Evolutionary conservation across 2,797 vertebrate species (phyloP).

Genomic region (Crenichthys baileyi): DNA sequence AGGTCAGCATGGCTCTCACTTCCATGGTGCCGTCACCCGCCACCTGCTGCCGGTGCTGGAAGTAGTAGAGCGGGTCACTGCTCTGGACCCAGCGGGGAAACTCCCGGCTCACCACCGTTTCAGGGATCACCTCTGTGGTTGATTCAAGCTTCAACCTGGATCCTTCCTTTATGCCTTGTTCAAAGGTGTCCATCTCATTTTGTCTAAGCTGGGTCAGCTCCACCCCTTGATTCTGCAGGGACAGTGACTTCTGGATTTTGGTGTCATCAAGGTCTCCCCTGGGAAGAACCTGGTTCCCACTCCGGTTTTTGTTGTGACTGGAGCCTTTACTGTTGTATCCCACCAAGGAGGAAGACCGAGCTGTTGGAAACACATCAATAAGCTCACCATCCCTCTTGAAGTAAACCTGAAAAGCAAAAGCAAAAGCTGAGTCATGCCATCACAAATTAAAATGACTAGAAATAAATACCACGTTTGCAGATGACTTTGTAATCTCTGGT

Average conservation of each 20-base stretch:
- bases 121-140: conserved; percentile 84
- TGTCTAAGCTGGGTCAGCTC: conserved; percentile 70
- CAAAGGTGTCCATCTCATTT: conserved; percentile 39
- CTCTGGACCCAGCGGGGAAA: conserved; percentile 93
- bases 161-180: conserved; percentile 6
- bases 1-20: conserved; percentile 90
- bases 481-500: too few species aligned
- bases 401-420: conserved; percentile 83
- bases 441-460: too few species aligned
- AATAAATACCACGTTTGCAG: too few species aligned
- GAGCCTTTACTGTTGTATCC: conserved; percentile 20
- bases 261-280: conserved; percentile 89
- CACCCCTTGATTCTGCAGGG: conserved; percentile 75
- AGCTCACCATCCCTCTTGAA: conserved; percentile 92
- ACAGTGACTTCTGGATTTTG: conserved; percentile 85
- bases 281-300: conserved; percentile 72
- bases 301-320: conserved; percentile 42
- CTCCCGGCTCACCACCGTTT: conserved; percentile 92
- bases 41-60: conserved; percentile 83
- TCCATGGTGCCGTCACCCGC: conserved; percentile 88
- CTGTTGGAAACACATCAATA: conserved; percentile 84
- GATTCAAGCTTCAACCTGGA: conserved; percentile 51
- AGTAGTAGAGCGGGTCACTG: conserved; percentile 88
- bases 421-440: too few species aligned
- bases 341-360: conserved; percentile 60